phyloP scores from a whole-genome alignment of 2,797 vertebrate species.

The Loriculus beryllinus region DNA sequence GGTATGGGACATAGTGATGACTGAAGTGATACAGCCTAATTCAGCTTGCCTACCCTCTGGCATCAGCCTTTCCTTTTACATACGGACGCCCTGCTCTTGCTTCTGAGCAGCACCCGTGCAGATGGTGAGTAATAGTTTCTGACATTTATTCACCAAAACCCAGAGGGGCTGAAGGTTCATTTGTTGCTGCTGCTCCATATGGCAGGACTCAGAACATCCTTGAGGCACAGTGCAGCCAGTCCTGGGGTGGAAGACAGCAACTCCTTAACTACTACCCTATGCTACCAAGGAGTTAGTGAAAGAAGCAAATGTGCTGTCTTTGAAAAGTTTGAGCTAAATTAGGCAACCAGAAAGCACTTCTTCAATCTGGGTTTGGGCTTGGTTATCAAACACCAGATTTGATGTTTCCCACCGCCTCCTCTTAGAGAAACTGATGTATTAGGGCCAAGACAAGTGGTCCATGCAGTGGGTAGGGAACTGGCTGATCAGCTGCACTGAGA shows the following conservation, averaged over 20 bases:
- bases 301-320: neutral
- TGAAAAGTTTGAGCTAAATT: neutral
- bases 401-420: neutral
- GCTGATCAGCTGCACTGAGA: neutral
- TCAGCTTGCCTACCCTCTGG: neutral
- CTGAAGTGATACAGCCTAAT: neutral
- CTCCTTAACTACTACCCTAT: rapidly evolving
- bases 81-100: neutral
- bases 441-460: neutral
- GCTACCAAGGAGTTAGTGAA: neutral
- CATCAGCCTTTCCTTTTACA: neutral
- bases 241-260: neutral
- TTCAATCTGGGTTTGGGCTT: neutral
- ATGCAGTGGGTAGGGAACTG: neutral
- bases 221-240: neutral
- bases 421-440: neutral
- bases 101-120: neutral
- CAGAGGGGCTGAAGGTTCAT: neutral
- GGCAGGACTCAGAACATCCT: neutral
- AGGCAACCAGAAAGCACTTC: neutral
- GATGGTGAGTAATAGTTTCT: neutral
- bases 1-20: neutral
- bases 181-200: neutral
- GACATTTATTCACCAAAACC: constrained; percentile 8
- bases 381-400: neutral